Evolutionary conservation across 35 echinoderm and acorn worm species (phyloP), one percentile per base, ranked within the genome.

Genomic region (Patiria miniata): DNA sequence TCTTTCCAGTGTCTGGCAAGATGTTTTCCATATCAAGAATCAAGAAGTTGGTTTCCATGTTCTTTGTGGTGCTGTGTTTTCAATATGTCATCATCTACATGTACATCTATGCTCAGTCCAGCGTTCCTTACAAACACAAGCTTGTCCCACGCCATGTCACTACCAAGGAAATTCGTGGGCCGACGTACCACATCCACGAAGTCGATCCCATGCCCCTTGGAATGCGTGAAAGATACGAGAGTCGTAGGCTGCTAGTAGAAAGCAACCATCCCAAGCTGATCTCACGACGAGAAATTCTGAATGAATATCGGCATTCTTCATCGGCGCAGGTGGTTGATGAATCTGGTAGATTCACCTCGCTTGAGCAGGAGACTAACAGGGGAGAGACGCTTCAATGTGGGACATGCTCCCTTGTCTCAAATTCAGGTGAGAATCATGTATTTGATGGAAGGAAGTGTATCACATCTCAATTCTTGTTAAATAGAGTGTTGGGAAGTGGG

Each of bases 361-460:
- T 84, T 0, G 37, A 40, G 52, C 38, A n/a, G 47, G 44, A 87
- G 51, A 23, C 18, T 16, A 85, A 39, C 2, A 17, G 19, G 19
- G 42, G 77, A 38, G 21, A 87, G 69, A 28, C 47, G 22, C 57
- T 87, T 8, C 50, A 83, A 1, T 92, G 90, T 83, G 51, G 37
- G 5, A 78, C 84, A 1, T 92, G 90, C 40, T 79, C 90, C 17
- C 47, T 92, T 8, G 90, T 92, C 17, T 87, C 90, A 4, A 87
- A 92, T 57, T 92, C 90, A 78, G 90, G 90, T 92, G 68, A 15
- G 56, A 12, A 53, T 22, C 37, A 36, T 39, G 16, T 1, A 19
- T 36, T 39, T 65, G 21, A 36, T 73, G 5, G 56, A 68, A 38
- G 16, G 42, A 12, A 47, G 4, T 47, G 4, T 12, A 6, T 4